Percentiles rank a stretch among this genome's conserved stretches.
Conservation (phyloP, 2,113 vertebrate species). For the Ginglymostoma cirratum region DNA sequence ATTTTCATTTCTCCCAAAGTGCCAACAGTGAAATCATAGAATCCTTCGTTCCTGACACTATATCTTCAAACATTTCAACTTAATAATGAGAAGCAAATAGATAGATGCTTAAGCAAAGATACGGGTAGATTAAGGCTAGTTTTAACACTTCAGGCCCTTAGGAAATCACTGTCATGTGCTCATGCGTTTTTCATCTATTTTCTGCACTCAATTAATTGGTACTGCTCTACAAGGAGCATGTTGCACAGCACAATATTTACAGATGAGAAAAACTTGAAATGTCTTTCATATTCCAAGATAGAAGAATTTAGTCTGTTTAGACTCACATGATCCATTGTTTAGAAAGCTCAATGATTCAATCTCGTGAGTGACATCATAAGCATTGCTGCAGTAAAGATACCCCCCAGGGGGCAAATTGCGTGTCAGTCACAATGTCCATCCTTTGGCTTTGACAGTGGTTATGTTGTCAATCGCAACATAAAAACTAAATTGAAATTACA, state of each 20-base stretch:
- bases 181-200: background rate
- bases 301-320: background rate
- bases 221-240: too few relatives aligned
- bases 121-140: background rate
- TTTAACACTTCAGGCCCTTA: background rate
- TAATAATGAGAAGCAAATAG: background rate
- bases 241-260: background rate
- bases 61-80: background rate
- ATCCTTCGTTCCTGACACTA: too few relatives aligned
- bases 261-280: background rate
- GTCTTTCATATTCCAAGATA: background rate
- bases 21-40: too few relatives aligned
- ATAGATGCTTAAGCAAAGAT: background rate
- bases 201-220: background rate
- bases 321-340: background rate
- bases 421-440: too few relatives aligned
- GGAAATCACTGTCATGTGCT: background rate
- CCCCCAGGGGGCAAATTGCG: too few relatives aligned
- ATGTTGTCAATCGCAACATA: too few relatives aligned
- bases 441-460: too few relatives aligned
- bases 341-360: background rate
- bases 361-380: background rate
- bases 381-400: too few relatives aligned
- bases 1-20: too few relatives aligned
- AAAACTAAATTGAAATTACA: too few relatives aligned